phyloP scores from a whole-genome alignment of 2,888 invertebrate species.

The Protonemura montana region DNA sequence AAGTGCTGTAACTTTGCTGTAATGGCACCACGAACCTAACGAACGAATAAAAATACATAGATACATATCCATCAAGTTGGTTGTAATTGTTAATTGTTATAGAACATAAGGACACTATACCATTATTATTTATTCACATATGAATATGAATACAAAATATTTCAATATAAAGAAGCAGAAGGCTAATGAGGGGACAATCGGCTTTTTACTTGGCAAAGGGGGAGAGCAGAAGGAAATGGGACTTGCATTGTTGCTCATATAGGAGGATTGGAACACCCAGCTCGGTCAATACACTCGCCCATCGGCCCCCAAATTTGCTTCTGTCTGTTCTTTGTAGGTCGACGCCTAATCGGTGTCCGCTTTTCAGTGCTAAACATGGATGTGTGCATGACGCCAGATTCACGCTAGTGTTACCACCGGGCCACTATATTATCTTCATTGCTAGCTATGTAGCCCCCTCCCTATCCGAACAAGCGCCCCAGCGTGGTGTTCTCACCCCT shows the following conservation, averaged over 20 bases:
- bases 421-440: conserved; percentile 21
- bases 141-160: background rate
- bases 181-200: conserved; percentile 9
- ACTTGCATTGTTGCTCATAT: background rate
- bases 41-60: background rate
- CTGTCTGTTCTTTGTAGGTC: background rate
- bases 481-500: background rate
- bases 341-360: background rate
- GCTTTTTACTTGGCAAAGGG: background rate
- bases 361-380: background rate
- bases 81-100: background rate
- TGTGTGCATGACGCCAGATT: background rate
- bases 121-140: background rate
- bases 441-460: background rate
- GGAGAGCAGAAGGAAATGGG: background rate
- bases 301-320: too few relatives aligned
- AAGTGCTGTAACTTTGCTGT: too few relatives aligned
- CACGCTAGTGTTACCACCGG: background rate
- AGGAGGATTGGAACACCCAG: background rate
- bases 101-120: background rate
- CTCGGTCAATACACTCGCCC: too few relatives aligned
- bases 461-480: background rate
- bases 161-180: background rate
- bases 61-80: background rate
- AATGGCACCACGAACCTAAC: background rate